Base-by-base conservation (phyloP, 2,888 invertebrate species). In the Amphipoea lucens region DNA sequence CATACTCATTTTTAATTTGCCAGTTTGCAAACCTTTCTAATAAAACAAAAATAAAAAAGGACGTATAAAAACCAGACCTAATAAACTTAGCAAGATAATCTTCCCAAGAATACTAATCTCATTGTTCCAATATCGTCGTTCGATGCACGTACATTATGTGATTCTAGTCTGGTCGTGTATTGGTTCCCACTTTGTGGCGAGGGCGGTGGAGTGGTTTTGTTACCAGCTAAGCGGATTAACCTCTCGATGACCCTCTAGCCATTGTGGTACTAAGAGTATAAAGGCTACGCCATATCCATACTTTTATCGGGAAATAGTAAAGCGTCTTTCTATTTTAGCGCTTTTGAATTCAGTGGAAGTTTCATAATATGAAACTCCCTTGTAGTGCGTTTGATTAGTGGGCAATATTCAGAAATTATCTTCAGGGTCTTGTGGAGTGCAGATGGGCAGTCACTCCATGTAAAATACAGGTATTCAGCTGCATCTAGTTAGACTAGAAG, bases 171-270 rank as follows among this genome's bases (percentile, higher is more conserved):
- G 67, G 60, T 68, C 68, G 17, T 76, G 65, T 68, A 69, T 84
- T 57, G 71, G 68, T 60, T 48, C 45, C 63, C 67, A 60, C 67
- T 87, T 87, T 76, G 84, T 68, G 74, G 29, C 29, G 66, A 6
- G 57, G 54, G 54, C 42, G 60, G 60, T 48, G 63, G 63, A 83
- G 69, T 57, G 76, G 78, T 84, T 78, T 74, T 87, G 86, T 85
- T 66, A 71, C 57, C n/a, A n/a, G 72, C 66, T 85, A 79, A 85
- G 72, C 78, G 79, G 82, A 87, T 87, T 87, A 85, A 54, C 71
- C 60, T 40, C 66, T 54, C 42, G 42, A 71, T 85, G 68, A 51
- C 71, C 78, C 65, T 72, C 45, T 40, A 69, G 54, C 36, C 36
- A 70, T 20, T 67, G 48, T 71, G 71, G 29, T 36, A 45, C 23